Evolutionary conservation across 2,797 vertebrate genomes (phyloP), one percentile per base, ranked within the genome.

Genomic region (Aeoliscus strigatus): DNA sequence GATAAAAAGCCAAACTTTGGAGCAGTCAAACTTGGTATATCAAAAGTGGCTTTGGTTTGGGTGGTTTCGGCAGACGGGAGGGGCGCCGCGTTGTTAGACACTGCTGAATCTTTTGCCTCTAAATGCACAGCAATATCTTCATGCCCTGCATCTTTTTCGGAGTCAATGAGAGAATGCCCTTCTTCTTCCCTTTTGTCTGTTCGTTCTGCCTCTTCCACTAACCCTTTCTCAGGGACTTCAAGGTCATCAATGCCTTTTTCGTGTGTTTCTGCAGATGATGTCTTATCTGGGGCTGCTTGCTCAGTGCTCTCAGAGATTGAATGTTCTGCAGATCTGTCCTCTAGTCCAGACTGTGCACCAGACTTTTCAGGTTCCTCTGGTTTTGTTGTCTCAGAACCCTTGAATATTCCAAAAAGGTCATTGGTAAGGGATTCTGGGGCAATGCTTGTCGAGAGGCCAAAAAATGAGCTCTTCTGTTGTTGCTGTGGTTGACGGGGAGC

Each of bases 361-460:
- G 67, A 18, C 8, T 64, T 64, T 43, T 56, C 51, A 31, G 46
- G 51, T 43, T 83, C 80, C 28, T 79, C 74, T 37, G 79, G 24
- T 73, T 84, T 85, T 16, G 71, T 39, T 10, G 75, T 14, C 26
- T 89, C 87, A 1, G 84, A 58, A 54, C 88, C 82, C 82, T 89
- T 94, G 60, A 96, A 95, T 25, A 95, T 86, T 51, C 90, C 87
- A 41, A 97, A 90, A 14, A 96, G 63, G 27, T 97, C 93, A 59
- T 46, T 81, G 24, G 89, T 90, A 25, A 94, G 66, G n/a, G 89
- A 66, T 39, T 90, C 90, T 41, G 91, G 66, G 51, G 79, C 86
- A 28, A 90, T 83, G 39, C 84, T 82, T 28, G 83, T 89, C 28
- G 92, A 70, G 39, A 94, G 79, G 40, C 89, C 89, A 67, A 96